phyloP scores from a whole-genome alignment of 2,797 vertebrate genomes.

The Labeo calbasu region DNA sequence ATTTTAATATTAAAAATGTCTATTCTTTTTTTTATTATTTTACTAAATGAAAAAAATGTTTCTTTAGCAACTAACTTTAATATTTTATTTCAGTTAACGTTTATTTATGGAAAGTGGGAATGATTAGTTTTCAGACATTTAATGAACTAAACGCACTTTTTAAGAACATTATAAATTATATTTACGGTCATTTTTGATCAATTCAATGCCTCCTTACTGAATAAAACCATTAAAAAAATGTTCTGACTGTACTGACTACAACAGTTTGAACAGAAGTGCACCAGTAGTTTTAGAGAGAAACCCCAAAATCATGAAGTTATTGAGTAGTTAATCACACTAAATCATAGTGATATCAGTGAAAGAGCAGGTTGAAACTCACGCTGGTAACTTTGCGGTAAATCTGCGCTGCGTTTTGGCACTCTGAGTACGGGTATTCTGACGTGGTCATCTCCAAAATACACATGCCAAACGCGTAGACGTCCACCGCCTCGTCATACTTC shows the following conservation, averaged over 20 bases:
- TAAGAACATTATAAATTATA: background rate
- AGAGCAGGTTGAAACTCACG: slow-evolving; percentile 77
- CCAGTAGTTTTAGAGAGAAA: background rate
- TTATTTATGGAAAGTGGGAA: background rate
- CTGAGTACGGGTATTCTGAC: slow-evolving; percentile 96
- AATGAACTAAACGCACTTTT: background rate
- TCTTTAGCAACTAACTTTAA: no score
- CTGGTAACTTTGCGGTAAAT: slow-evolving; percentile 99
- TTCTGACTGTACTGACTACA: background rate
- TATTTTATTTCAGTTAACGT: no score
- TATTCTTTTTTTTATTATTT: no score
- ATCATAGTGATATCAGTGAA: background rate
- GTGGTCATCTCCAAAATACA: slow-evolving; percentile 99
- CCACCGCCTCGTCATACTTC: slow-evolving; percentile 96
- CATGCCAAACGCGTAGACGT: slow-evolving; percentile 98
- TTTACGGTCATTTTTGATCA: background rate
- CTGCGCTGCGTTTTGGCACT: slow-evolving; percentile 97
- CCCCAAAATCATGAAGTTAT: no score
- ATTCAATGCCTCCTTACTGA: background rate
- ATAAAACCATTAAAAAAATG: background rate
- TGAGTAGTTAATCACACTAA: background rate
- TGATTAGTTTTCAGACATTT: background rate
- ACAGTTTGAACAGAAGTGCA: background rate
- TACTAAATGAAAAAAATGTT: no score
- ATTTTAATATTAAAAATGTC: no score